phyloP scores from a whole-genome alignment of 2,888 invertebrate genomes.

The Andrena bucephala region DNA sequence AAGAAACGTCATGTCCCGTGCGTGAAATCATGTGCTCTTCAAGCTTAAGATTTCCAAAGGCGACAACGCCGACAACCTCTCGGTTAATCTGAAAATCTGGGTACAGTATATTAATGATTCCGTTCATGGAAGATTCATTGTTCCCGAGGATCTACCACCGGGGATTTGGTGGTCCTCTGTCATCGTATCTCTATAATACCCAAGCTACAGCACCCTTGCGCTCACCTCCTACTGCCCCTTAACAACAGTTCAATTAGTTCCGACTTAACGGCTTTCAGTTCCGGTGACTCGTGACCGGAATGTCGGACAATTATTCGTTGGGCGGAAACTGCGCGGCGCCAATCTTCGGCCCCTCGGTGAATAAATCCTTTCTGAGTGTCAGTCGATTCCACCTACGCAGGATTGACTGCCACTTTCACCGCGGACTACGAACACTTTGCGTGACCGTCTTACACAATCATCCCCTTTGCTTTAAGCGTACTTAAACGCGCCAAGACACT shows the following conservation, averaged over 20 bases:
- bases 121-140: slow-evolving; percentile 59
- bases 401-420: background rate
- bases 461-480: background rate
- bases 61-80: background rate
- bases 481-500: background rate
- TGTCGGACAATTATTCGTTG: slow-evolving; percentile 73
- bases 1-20: no score
- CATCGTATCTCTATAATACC: slow-evolving; percentile 76
- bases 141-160: slow-evolving; percentile 75
- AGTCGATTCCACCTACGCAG: slow-evolving; percentile 29
- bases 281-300: slow-evolving; percentile 78
- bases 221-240: slow-evolving; percentile 65
- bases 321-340: slow-evolving; percentile 51
- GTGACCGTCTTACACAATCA: background rate
- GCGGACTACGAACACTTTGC: background rate
- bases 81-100: slow-evolving; percentile 30
- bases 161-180: slow-evolving; percentile 75
- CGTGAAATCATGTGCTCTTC: no score
- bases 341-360: slow-evolving; percentile 56
- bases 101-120: slow-evolving; percentile 71
- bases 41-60: background rate
- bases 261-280: slow-evolving; percentile 78
- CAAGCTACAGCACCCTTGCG: slow-evolving; percentile 70
- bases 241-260: slow-evolving; percentile 79
- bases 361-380: slow-evolving; percentile 22